Evolutionary conservation across 2,888 invertebrate species (phyloP).

Genomic region (Tridacna gigas): DNA sequence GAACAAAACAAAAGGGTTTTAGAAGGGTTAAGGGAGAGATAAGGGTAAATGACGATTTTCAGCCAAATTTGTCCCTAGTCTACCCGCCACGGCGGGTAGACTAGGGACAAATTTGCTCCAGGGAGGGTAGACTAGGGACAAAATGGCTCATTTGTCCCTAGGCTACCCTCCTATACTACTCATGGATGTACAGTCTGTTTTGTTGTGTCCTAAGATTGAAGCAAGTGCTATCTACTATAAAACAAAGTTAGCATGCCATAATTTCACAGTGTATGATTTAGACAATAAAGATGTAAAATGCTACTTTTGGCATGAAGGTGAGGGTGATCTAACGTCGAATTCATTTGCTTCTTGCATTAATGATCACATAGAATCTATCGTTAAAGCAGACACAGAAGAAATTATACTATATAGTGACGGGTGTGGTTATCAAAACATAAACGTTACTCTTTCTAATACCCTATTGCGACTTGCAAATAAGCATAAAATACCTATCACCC

Average conservation of each 20-base stretch:
- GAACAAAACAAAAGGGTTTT: too few species aligned
- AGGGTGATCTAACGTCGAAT: slow-evolving; percentile 36
- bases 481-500: slow-evolving; percentile 26
- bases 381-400: too few species aligned
- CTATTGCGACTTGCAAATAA: slow-evolving; percentile 23
- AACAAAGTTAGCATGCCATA: slow-evolving; percentile 51
- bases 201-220: slow-evolving; percentile 40
- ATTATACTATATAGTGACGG: slow-evolving; percentile 53
- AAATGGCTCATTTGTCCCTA: too few species aligned
- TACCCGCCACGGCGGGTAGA: too few species aligned
- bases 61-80: too few species aligned
- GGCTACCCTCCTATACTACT: too few species aligned
- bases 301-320: slow-evolving; percentile 56
- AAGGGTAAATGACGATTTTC: too few species aligned
- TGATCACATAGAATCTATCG: slow-evolving; percentile 1
- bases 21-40: too few species aligned
- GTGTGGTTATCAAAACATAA: slow-evolving; percentile 48
- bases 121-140: too few species aligned
- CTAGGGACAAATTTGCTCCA: too few species aligned
- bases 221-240: slow-evolving; percentile 53
- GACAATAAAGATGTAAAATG: slow-evolving; percentile 34
- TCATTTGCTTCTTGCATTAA: slow-evolving; percentile 35
- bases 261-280: slow-evolving; percentile 47
- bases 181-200: slow-evolving; percentile 47
- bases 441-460: slow-evolving; percentile 41